Evolutionary conservation across 1,140 invertebrate species (phyloP), one percentile per base, ranked within the genome.

Genomic region (Saxidomus purpurata): DNA sequence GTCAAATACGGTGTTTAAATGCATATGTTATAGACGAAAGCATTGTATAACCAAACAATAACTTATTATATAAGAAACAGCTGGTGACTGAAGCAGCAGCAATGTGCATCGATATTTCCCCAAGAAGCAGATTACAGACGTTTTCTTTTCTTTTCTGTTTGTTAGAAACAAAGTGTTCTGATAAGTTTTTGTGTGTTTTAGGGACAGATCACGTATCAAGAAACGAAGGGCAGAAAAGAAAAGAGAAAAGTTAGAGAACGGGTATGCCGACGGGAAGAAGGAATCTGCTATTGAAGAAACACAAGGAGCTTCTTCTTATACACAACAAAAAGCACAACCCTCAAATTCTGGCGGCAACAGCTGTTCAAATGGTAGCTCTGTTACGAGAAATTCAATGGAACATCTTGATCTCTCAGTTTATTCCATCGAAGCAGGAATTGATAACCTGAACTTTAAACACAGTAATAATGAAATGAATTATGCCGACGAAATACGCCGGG

Each of bases 381-480:
- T 4, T 25, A 49, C 11, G 11, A 31, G 40, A 15, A 25, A 34
- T 77, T 49, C 43, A 25, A 17, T n/a, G 6, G 79, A 81, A 25
- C 3, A 25, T 22, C 22, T 81, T 19, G 52, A 81, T 81, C 52
- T 63, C 0, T 59, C 52, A 17, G 52, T 61, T 28, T 81, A 81
- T 28, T n/a, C 79, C 25, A 40, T 63, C 22, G 52, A 84, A 17
- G 55, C n/a, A 28, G 84, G 84, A 36, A 47, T 76, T 0, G 67
- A 86, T 38, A 86, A 86, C 49, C 17, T 36, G 2, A 88, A 52
- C 1, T 80, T 67, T 80, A 25, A 61, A 69, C 38, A 88, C 63
- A 88, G 74, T n/a, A n/a, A 31, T 59, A 47, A 36, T 61, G 28
- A 88, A 8, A 49, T 88, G 22, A 81, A 79, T 67, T 22, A 19